Conservation (phyloP, 2,797 vertebrate species). For the Oceanodroma leucorhoa region DNA sequence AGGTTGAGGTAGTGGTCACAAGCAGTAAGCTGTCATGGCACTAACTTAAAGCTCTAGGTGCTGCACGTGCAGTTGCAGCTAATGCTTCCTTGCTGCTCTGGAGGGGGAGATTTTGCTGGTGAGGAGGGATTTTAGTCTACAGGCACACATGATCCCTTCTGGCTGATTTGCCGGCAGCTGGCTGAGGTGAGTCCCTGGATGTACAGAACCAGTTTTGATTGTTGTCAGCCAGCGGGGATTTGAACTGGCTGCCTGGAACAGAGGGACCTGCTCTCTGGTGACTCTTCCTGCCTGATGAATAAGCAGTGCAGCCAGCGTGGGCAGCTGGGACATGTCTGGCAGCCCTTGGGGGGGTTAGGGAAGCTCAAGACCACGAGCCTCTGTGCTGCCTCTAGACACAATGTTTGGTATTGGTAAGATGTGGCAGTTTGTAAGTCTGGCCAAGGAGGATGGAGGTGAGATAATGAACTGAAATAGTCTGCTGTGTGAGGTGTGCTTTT, state of each 20-base stretch:
- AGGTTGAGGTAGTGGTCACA: background rate
- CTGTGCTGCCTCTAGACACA: background rate
- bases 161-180: background rate
- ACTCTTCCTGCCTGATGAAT: background rate
- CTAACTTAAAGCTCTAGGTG: background rate
- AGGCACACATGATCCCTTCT: background rate
- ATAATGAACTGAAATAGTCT: background rate
- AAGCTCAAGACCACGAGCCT: background rate
- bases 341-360: background rate
- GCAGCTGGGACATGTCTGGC: background rate
- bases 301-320: background rate
- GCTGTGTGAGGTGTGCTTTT: background rate
- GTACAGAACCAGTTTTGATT: background rate
- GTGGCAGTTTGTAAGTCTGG: background rate
- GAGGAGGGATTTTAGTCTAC: background rate
- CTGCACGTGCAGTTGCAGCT: background rate
- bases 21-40: background rate
- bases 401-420: background rate
- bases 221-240: background rate
- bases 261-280: background rate
- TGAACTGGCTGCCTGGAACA: background rate
- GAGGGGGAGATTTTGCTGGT: background rate
- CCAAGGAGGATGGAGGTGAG: background rate
- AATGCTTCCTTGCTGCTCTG: background rate
- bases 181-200: background rate